Evolutionary conservation across 2,113 vertebrate species (phyloP).

Genomic region (Channa argus): DNA sequence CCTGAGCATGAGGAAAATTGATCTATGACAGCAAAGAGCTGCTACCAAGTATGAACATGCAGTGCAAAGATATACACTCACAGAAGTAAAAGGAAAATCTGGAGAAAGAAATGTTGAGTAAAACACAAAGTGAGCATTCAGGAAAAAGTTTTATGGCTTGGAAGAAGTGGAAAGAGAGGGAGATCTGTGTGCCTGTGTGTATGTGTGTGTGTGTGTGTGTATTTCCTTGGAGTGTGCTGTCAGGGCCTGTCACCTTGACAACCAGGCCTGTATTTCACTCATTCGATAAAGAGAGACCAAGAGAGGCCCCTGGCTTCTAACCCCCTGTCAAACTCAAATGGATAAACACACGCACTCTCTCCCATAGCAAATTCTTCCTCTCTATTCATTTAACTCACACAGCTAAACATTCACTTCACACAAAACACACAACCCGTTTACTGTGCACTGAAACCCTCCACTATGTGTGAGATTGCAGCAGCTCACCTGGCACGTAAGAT

Average conservation of each 20-base stretch:
- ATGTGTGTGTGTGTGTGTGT: constrained; percentile 23
- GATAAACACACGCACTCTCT: constrained; percentile 39
- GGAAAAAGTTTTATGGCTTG: neutral
- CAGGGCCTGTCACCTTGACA: constrained; percentile 71
- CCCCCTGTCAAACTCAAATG: constrained; percentile 51
- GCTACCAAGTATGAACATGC: constrained; percentile 47
- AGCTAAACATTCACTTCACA: constrained; percentile 28
- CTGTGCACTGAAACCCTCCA: constrained; percentile 22
- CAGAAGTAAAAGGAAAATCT: neutral
- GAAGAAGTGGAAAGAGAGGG: constrained; percentile 2
- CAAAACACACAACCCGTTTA: constrained; percentile 57
- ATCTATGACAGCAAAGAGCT: constrained; percentile 23
- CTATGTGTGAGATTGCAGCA: neutral
- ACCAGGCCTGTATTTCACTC: constrained; percentile 71
- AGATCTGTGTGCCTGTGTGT: constrained; percentile 19
- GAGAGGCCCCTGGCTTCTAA: constrained; percentile 71
- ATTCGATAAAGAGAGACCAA: constrained; percentile 44
- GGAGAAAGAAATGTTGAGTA: constrained; percentile 2
- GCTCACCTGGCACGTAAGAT: constrained; percentile 36
- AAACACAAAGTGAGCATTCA: constrained; percentile 7
- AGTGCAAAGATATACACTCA: constrained; percentile 26
- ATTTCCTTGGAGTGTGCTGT: constrained; percentile 49
- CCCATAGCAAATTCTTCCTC: constrained; percentile 46
- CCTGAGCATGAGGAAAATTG: constrained; percentile 50
- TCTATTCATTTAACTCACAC: constrained; percentile 38